These are phyloP conservation scores for Leptothorax acervorum DNA, from an alignment of 2,888 invertebrate species.

Conservation along the genomic window DNA sequence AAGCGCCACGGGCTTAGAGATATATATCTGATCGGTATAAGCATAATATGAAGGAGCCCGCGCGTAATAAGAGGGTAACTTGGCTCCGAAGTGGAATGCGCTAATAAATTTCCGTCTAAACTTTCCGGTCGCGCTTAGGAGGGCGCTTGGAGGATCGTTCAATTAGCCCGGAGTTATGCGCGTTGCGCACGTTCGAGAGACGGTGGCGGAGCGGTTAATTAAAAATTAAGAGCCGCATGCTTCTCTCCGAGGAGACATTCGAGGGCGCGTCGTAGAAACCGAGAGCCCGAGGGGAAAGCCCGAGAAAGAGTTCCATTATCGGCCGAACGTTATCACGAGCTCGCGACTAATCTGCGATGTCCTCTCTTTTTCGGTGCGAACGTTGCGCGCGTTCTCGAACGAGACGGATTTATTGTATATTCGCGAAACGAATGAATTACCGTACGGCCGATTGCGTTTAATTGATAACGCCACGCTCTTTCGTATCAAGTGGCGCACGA, in stretches of 20 bases:
- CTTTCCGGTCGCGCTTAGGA: constrained; percentile 67
- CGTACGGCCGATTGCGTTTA: constrained; percentile 38
- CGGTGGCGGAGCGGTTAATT: constrained; percentile 68
- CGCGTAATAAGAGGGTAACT: constrained; percentile 66
- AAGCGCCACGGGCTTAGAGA: constrained; percentile 3
- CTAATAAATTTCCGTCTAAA: constrained; percentile 79
- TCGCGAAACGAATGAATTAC: constrained; percentile 42
- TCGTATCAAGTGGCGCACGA: constrained; percentile 23
- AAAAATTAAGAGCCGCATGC: constrained; percentile 74
- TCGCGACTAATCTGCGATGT: neutral
- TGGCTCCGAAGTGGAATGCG: constrained; percentile 60
- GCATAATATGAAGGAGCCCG: constrained; percentile 48
- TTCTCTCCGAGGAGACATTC: neutral
- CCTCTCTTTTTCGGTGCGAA: neutral
- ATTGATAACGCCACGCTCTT: constrained; percentile 36
- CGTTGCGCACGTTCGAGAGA: constrained; percentile 62
- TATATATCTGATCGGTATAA: neutral
- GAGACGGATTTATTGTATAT: constrained; percentile 16
- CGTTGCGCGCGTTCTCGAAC: neutral
- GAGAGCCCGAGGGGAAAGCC: neutral
- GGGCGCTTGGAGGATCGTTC: constrained; percentile 71
- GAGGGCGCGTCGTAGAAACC: neutral
- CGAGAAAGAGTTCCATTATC: neutral
- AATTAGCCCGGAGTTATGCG: constrained; percentile 73
- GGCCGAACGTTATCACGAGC: neutral